A percentile compares a stretch with the other conserved stretches of the same genome.
phyloP scores from a whole-genome alignment of 35 echinoderm and acorn worm genomes.

The Ptychodera flava region DNA sequence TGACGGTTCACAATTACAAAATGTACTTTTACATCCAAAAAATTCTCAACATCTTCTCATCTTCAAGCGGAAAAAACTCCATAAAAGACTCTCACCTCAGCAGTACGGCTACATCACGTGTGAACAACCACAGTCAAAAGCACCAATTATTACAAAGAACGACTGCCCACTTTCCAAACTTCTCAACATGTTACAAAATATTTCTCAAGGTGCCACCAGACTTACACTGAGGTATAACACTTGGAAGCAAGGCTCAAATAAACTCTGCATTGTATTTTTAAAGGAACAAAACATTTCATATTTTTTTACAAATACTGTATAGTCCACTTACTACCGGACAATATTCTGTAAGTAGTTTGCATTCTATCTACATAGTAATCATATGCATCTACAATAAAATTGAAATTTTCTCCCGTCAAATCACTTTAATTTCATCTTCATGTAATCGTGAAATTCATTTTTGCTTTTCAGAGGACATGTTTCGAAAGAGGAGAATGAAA shows the following conservation, averaged over 20 bases:
- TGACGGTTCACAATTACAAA: background rate
- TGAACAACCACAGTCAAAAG: background rate
- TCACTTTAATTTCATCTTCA: background rate
- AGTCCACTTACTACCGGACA: background rate
- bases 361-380: constrained; percentile 2
- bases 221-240: background rate
- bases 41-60: background rate
- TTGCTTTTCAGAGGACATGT: background rate
- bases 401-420: background rate
- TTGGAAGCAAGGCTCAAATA: background rate
- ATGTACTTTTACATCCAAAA: background rate
- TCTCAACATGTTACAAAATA: background rate
- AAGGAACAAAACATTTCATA: constrained; percentile 2
- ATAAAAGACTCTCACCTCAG: background rate
- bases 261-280: background rate
- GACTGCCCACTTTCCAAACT: background rate
- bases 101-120: background rate
- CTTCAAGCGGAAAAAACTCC: background rate
- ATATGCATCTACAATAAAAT: background rate
- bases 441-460: background rate
- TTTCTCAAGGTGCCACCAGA: background rate
- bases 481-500: background rate
- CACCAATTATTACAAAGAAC: background rate
- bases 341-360: background rate
- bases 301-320: background rate